Evolutionary conservation across 2,888 invertebrate species (phyloP), one percentile per base, ranked within the genome.

Genomic region (Thymelicus lineola): DNA sequence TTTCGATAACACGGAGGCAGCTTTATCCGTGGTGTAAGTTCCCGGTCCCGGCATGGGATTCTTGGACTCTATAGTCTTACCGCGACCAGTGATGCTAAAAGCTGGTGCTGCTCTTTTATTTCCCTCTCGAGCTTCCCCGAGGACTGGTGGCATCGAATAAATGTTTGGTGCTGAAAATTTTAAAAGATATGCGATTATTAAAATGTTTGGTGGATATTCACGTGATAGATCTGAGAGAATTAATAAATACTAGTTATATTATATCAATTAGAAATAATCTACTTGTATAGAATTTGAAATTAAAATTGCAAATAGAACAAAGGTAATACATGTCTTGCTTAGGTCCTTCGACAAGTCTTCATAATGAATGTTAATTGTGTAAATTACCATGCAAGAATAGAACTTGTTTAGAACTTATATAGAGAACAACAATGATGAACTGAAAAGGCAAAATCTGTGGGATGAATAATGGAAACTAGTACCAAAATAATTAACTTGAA

Each of bases 81-180:
- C 97, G 74, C 98, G 95, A 7, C 98, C 97, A 7, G 97, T 96
- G 78, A 99, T 97, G 67, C 98, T 97, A 87, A 96, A 99, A 9
- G 98, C 96, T 1, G 99, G 98, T 1, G 98, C 96, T 59, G 97
- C 96, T 85, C 95, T 87, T 87, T 95, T 83, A 86, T 94, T 79
- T 79, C 94, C 93, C 73, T 94, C 93, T 70, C 90, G 89, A 20
- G 93, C 91, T 78, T 83, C 96, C 86, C 85, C 96, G 81, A 98
- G 95, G 68, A 96, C 96, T 65, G 97, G 96, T 72, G 97, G 97
- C 88, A 98, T 97, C 82, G 96, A 97, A 93, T 98, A 98, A 75
- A 97, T 96, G 89, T 98, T 98, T 69, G 98, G 98, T 81, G 97
- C 98, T 98, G 93, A 62, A 93, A 90, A 74, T 20, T 28, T n/a